Base-by-base conservation (phyloP, 2,888 invertebrate genomes). In the Zygogramma bicolorata region DNA sequence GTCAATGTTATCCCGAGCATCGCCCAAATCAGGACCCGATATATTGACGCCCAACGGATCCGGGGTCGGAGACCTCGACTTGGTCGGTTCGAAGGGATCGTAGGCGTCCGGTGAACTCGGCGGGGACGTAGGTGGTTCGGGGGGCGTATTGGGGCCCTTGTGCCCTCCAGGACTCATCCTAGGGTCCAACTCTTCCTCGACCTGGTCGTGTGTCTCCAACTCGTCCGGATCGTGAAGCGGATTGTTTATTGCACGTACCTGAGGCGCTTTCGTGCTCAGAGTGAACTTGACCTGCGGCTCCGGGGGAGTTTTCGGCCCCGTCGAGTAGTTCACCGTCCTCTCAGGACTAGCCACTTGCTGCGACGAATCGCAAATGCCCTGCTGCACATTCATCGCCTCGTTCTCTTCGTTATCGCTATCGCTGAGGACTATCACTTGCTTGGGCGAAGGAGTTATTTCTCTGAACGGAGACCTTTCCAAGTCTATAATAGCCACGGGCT, bases 21-120 rank as follows among this genome's bases (percentile, higher is more conserved):
- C 80, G 13, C 77, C 80, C 60, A 79, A 72, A n/a, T 42, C 68
- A 29, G 75, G 65, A 13, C 73, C 77, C 27, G 71, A 73, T 65
- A 77, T 75, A n/a, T 34, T 73, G 15, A 70, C 73, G 62, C 79
- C 74, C 49, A 82, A 78, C 75, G 87, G 85, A 79, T 89, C 88
- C 0, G 91, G 91, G 0, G 92, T 91, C 0, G 90, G 91, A 13
- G 93, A 92, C 20, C 93, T 88, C 0, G 95, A 95, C 85, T 95
- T 94, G 7, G 96, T 96, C 0, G 96, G 96, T 87, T 96, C 96
- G 86, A 95, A 96, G 1, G 96, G 96, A 91, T 96, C 96, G 86
- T 96, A 96, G 2, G 93, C 95, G 86, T 95, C 95, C 0, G 94
- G 94, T 13, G 94, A 92, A 74, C 92, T 92, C 0, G 92, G 92